Percentiles rank a stretch among this genome's conserved stretches.
Evolutionary conservation across 1,140 invertebrate genomes (phyloP).

Genomic region (Hylyphantes graminicola): DNA sequence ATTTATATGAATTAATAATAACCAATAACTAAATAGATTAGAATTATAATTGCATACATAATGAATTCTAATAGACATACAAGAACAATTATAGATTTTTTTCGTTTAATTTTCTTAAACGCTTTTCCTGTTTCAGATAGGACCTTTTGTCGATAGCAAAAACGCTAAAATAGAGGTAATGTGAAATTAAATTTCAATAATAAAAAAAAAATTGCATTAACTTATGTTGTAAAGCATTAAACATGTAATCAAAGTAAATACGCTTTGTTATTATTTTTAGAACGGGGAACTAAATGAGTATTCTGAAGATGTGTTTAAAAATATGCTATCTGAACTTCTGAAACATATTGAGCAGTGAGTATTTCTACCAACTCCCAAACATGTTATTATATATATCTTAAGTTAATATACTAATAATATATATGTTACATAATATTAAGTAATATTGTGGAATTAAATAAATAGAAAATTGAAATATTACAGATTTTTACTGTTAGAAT

Average conservation of each 20-base stretch:
- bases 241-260: background rate
- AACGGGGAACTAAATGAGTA: constrained; percentile 38
- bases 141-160: constrained; percentile 82
- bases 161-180: constrained; percentile 60
- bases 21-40: no score
- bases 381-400: no score
- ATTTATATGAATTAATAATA: no score
- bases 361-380: background rate
- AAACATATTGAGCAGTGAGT: constrained; percentile 43
- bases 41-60: no score
- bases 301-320: constrained; percentile 48
- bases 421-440: no score
- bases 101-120: background rate
- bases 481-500: no score
- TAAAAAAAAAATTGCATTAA: background rate
- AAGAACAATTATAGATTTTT: background rate
- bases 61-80: no score
- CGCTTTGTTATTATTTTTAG: constrained; percentile 6
- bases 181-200: background rate
- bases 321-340: constrained; percentile 22
- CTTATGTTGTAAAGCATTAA: background rate
- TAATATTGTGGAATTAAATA: no score
- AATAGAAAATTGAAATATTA: no score
- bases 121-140: constrained; percentile 71
- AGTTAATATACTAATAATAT: no score